These are phyloP conservation scores for rat (Rattus norvegicus) DNA, from an alignment of 2,113 vertebrate genomes.

Conservation along the genomic window DNA sequence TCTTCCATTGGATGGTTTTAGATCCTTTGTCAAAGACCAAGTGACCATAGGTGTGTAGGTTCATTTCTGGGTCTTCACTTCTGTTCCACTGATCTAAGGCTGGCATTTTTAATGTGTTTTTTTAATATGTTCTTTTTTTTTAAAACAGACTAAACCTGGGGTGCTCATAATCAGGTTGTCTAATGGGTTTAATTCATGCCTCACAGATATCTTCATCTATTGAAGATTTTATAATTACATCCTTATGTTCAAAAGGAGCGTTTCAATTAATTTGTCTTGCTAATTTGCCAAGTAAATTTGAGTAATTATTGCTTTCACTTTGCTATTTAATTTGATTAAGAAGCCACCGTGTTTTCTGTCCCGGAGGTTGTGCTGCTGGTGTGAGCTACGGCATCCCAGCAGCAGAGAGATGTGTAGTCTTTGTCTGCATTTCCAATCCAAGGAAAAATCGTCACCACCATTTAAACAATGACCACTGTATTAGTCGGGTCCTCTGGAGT, in stretches of 20 bases:
- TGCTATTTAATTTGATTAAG: constrained; percentile 85
- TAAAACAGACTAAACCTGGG: background rate
- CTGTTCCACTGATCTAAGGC: too few species aligned
- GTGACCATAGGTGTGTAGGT: too few species aligned
- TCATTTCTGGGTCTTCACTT: too few species aligned
- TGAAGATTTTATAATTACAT: constrained; percentile 76
- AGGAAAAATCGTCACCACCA: background rate
- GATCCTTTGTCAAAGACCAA: too few species aligned
- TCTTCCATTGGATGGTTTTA: too few species aligned
- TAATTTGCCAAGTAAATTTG: constrained; percentile 82
- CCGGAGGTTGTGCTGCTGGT: constrained; percentile 48
- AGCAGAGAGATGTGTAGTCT: background rate
- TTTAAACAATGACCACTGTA: background rate
- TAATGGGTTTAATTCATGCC: constrained; percentile 64
- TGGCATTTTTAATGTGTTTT: background rate
- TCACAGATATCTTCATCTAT: constrained; percentile 72
- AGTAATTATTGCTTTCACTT: constrained; percentile 83
- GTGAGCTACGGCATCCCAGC: background rate
- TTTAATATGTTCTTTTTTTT: background rate
- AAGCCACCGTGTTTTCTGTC: constrained; percentile 59
- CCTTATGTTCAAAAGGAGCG: constrained; percentile 76
- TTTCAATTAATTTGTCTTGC: constrained; percentile 83
- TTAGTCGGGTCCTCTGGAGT: too few species aligned
- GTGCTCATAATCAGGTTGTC: background rate
- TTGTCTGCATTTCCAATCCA: background rate